Base-by-base conservation (phyloP, 2,888 invertebrate species). In the Peribatodes rhomboidaria region DNA sequence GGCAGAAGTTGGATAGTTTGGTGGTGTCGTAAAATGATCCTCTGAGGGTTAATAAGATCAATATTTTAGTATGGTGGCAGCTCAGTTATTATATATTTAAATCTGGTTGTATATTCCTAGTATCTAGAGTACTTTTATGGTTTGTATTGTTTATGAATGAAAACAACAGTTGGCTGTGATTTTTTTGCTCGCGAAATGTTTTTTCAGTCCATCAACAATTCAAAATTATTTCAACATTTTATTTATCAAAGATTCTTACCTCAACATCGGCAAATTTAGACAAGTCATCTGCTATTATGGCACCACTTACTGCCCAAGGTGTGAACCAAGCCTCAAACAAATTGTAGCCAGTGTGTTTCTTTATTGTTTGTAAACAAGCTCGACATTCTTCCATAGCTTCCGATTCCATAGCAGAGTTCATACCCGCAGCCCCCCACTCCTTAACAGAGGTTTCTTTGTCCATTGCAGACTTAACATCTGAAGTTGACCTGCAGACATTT, bases 271-370 rank as follows among this genome's bases (percentile, higher is more conserved):
- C 79, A 42, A 91, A 65, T 68, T 81, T 87, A 7, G 80, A 75
- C 49, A 92, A 70, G 67, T 90, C 89, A 16, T 86, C 84, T 0
- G 89, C 92, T 64, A 91, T 82, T 3, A 85, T 84, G 18, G 73
- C 70, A 53, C 81, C 83, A 82, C 86, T 84, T 7, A 85, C 85
- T 0, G 77, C 72, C 86, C 87, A 89, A 2, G 82, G 77, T 6
- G 83, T 47, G 27, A 39, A 39, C 65, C 65, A 60, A 1, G 18
- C 14, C 22, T 41, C 46, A 47, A 61, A 61, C 46, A 65, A 47
- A 31, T 35, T 33, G 9, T 52, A 22, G 6, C 31, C 18, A 13
- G 47, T n/a, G 7, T 53, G 56, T 74, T 71, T 57, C 27, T 76
- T 75, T 41, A 84, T 69, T 37, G 73, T 75, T 64, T 78, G 73